Evolutionary conservation across 1,140 invertebrate genomes (phyloP), one percentile per base, ranked within the genome.

Genomic region (Calephelis nemesis): DNA sequence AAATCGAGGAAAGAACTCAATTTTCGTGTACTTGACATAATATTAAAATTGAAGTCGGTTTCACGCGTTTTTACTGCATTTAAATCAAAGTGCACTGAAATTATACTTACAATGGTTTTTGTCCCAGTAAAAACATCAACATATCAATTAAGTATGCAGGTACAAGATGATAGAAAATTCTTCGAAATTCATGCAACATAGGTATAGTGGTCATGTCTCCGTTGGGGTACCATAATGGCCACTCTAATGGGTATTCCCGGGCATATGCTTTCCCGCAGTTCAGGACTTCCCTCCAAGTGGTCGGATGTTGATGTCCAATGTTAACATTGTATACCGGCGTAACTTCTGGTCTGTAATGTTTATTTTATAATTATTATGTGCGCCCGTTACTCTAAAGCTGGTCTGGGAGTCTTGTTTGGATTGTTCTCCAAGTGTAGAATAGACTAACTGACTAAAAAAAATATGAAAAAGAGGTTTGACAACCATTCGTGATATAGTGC

Each of bases 211-310:
- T 94, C 68, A 95, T 95, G 39, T 90, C 90, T 11, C 94, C 94
- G 65, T 93, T 92, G 6, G 94, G 94, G 75, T 94, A 95, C 94
- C 94, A 95, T 5, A 95, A 76, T 0, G 93, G 93, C 81, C 93
- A 93, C 15, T 93, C 93, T 48, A 95, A 82, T 0, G 94, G 94
- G 73, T 79, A 79, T 40, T 85, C 77, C 0, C 85, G 76, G 2
- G 75, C 85, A 45, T 86, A 86, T 0, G 73, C 72, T 65, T 94
- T 95, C 7, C 95, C 96, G 65, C 94, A 93, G 8, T 94, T 82
- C 62, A 97, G 84, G 15, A 98, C 93, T 64, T 97, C 95, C 12
- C 95, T 95, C 97, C 97, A 98, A 1, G 95, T 95, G 0, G 95
- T 93, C 15, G 93, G 93, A 19, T 94, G 86, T 6, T 94, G 87